Evolutionary conservation across 2,797 vertebrate species (phyloP).

Genomic region (Siniperca obscura): DNA sequence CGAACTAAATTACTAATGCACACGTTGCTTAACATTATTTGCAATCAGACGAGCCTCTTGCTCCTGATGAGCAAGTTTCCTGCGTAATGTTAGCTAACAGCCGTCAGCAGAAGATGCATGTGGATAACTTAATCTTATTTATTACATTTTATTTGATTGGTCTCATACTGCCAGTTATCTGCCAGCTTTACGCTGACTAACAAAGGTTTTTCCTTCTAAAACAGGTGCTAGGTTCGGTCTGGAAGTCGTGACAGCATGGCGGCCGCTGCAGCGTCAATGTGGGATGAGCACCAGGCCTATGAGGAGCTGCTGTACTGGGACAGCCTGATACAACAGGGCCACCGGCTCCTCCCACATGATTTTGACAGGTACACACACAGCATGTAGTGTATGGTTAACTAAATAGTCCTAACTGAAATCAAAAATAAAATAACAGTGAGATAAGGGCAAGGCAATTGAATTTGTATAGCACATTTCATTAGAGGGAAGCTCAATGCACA

Average conservation of each 20-base stretch:
- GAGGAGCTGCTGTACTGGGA: slow-evolving; percentile 90
- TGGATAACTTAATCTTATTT: not conserved
- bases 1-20: no score
- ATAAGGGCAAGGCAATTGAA: no score
- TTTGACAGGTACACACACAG: slow-evolving; percentile 79
- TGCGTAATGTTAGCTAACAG: slow-evolving; percentile 6
- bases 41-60: not conserved
- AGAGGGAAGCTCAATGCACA: not conserved
- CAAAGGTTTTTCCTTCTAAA: not conserved
- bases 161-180: rapidly evolving
- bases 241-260: slow-evolving; percentile 71
- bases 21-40: not conserved
- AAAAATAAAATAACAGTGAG: no score
- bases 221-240: slow-evolving; percentile 32
- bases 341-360: slow-evolving; percentile 82
- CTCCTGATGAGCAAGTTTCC: not conserved
- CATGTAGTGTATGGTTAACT: not conserved
- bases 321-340: slow-evolving; percentile 83
- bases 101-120: not conserved
- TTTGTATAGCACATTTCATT: not conserved
- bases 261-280: slow-evolving; percentile 62
- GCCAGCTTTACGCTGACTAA: rapidly evolving
- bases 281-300: slow-evolving; percentile 86
- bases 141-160: not conserved
- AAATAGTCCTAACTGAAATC: not conserved